phyloP scores from a whole-genome alignment of 2,113 vertebrate species.

The Piaya cayana region DNA sequence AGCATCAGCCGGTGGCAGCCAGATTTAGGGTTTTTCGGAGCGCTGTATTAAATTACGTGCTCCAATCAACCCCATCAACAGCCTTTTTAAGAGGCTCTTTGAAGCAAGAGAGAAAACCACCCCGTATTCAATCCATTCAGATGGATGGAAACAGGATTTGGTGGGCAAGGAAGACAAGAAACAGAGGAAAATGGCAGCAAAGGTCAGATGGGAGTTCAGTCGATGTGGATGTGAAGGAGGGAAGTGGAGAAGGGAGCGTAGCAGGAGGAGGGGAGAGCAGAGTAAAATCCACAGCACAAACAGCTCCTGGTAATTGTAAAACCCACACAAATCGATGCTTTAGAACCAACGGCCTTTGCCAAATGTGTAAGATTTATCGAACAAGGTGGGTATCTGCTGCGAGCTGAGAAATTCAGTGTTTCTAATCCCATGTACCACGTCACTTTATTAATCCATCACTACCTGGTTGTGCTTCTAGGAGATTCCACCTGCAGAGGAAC shows the following conservation, averaged over 20 bases:
- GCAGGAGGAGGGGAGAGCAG: not conserved
- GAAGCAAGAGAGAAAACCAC: not conserved
- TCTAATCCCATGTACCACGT: not conserved
- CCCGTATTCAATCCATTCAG: not conserved
- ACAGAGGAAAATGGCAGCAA: not conserved
- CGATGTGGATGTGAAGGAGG: fast-evolving
- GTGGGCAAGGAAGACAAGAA: not conserved
- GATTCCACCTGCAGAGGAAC: not conserved
- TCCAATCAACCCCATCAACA: not conserved
- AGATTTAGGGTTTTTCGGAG: not conserved
- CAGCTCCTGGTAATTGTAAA: fast-evolving
- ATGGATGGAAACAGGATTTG: not conserved
- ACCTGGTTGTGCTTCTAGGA: not conserved
- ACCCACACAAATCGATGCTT: not conserved
- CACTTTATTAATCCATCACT: fast-evolving
- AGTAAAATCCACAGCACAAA: not conserved
- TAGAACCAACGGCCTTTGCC: not conserved
- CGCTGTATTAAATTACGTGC: fast-evolving
- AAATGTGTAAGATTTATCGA: fast-evolving
- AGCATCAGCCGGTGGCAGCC: not conserved
- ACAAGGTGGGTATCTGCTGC: fast-evolving
- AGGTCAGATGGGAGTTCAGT: not conserved
- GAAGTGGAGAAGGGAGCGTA: fast-evolving
- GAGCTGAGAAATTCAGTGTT: not conserved
- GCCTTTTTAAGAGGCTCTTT: not conserved